Percentiles rank a stretch among this genome's conserved stretches.
phyloP scores from a whole-genome alignment of 1,140 invertebrate genomes.

The Ips typographus region DNA sequence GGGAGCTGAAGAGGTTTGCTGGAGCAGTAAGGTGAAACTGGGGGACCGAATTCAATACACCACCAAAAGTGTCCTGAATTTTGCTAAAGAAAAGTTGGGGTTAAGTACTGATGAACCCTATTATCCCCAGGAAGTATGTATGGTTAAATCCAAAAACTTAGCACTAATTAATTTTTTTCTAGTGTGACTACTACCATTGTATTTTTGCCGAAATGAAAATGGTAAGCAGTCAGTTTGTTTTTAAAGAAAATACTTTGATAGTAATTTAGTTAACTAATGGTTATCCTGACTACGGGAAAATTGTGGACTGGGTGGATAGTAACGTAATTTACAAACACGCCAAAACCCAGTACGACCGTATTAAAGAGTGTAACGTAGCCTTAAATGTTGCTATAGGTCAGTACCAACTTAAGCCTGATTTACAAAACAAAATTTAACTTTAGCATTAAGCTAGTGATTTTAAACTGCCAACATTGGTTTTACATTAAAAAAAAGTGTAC shows the following conservation, averaged over 20 bases:
- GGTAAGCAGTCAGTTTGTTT: conserved; percentile 35
- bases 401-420: conserved; percentile 1
- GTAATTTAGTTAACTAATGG: conserved; percentile 33
- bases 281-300: conserved; percentile 36
- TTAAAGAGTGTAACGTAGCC: conserved; percentile 32
- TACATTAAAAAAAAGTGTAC: neutral
- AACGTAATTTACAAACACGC: conserved; percentile 41
- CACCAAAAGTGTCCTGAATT: conserved; percentile 42
- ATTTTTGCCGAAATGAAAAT: conserved; percentile 42
- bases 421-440: conserved; percentile 9
- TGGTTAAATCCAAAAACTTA: neutral
- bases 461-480: neutral
- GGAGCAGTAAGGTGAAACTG: conserved; percentile 37
- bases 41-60: conserved; percentile 38
- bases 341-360: conserved; percentile 27
- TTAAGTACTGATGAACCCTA: conserved; percentile 33
- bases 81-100: conserved; percentile 44
- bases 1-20: conserved; percentile 40
- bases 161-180: conserved; percentile 31
- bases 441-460: neutral
- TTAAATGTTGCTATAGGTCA: conserved; percentile 33
- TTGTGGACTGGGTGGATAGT: conserved; percentile 38
- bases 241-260: conserved; percentile 6
- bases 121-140: conserved; percentile 37
- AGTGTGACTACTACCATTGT: conserved; percentile 48